phyloP scores from a whole-genome alignment of 1,140 invertebrate genomes.

The Neodiprion virginianus region DNA sequence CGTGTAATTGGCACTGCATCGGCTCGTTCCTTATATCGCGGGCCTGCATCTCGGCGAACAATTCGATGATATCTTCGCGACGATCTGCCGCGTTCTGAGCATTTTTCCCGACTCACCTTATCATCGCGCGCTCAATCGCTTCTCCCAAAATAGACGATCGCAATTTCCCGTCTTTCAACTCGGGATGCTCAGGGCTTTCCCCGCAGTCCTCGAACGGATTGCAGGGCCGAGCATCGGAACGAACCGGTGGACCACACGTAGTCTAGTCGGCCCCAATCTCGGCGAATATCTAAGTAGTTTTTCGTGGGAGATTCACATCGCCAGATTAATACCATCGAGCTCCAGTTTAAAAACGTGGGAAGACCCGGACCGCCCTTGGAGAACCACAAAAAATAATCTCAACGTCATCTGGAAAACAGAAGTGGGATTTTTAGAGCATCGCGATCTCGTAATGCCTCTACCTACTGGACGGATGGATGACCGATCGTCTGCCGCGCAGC shows the following conservation, averaged over 20 bases:
- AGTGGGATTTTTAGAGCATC: conserved; percentile 2
- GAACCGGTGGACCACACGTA: not conserved
- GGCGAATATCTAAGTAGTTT: conserved; percentile 7
- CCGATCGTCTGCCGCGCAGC: not conserved
- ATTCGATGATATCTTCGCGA: too few species aligned
- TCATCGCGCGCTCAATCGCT: too few species aligned
- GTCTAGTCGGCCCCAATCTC: not conserved
- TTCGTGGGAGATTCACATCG: not conserved
- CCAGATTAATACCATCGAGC: not conserved
- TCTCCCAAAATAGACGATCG: too few species aligned
- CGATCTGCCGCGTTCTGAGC: too few species aligned
- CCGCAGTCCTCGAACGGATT: too few species aligned
- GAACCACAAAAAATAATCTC: not conserved
- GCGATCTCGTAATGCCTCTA: not conserved
- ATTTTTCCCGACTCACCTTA: too few species aligned
- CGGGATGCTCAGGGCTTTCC: too few species aligned
- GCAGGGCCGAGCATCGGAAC: not conserved
- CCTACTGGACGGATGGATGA: not conserved
- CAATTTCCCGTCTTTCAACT: too few species aligned
- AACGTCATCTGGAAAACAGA: not conserved
- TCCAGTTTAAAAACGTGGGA: conserved; percentile 7
- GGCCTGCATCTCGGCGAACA: too few species aligned
- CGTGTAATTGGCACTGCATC: not conserved
- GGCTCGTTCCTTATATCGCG: too few species aligned
- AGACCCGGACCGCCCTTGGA: not conserved